Conservation (phyloP, 2,888 invertebrate species). For the Chrysolina oricalcia region DNA sequence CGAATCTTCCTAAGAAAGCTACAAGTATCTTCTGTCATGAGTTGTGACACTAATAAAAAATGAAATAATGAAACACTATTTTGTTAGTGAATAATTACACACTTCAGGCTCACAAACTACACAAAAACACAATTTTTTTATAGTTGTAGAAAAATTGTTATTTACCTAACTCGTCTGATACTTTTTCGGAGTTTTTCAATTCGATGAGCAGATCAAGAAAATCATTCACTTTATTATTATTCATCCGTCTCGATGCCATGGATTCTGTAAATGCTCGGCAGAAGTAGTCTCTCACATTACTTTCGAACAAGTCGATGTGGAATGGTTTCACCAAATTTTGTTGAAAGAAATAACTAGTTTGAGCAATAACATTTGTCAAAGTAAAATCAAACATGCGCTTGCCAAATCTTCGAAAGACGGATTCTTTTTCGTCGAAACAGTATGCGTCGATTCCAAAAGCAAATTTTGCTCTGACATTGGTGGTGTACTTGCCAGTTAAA, state of each 20-base stretch:
- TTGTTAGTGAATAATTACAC: too few species aligned
- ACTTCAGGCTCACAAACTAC: too few species aligned
- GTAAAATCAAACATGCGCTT: slow-evolving; percentile 64
- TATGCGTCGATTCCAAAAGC: slow-evolving; percentile 71
- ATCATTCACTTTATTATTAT: slow-evolving; percentile 65
- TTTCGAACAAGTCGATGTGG: slow-evolving; percentile 60
- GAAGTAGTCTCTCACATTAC: slow-evolving; percentile 60
- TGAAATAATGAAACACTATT: too few species aligned
- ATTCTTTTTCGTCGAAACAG: slow-evolving; percentile 66
- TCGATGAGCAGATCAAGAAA: slow-evolving; percentile 65
- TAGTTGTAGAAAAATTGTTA: too few species aligned
- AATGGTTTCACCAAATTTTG: slow-evolving; percentile 59
- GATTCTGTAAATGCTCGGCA: slow-evolving; percentile 60
- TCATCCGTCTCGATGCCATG: slow-evolving; percentile 57
- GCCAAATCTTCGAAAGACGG: slow-evolving; percentile 67
- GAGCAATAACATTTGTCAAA: slow-evolving; percentile 57
- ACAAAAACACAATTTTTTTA: too few species aligned
- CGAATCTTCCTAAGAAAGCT: too few species aligned
- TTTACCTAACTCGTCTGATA: slow-evolving; percentile 38
- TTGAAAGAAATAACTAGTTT: slow-evolving; percentile 59
- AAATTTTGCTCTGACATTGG: slow-evolving; percentile 71
- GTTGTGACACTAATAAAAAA: too few species aligned
- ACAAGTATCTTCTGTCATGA: too few species aligned
- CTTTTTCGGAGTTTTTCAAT: slow-evolving; percentile 36
- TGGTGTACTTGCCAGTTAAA: slow-evolving; percentile 68